Conservation (phyloP, 1,140 invertebrate species). For the Drosophila ercepeae region DNA sequence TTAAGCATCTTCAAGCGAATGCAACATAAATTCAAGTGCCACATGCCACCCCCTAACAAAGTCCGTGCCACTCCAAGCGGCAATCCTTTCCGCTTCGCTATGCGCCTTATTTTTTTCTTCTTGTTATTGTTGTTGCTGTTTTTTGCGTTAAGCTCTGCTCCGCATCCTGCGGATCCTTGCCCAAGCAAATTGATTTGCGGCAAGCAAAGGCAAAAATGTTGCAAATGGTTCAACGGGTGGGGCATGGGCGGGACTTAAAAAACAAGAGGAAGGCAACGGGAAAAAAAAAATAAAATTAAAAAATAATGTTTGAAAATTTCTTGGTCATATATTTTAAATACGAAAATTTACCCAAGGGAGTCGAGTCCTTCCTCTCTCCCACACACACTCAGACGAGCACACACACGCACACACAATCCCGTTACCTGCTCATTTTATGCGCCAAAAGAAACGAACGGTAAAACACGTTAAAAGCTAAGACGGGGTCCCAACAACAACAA, state of each 20-base stretch:
- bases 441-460: constrained; percentile 78
- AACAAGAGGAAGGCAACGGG: neutral
- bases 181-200: constrained; percentile 53
- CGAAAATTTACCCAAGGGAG: constrained; percentile 77
- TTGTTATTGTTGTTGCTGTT: neutral
- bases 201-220: constrained; percentile 5
- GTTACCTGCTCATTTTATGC: constrained; percentile 72
- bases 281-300: constrained; percentile 65
- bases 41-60: constrained; percentile 6
- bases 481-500: constrained; percentile 58
- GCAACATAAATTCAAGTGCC: constrained; percentile 47
- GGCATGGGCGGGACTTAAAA: neutral
- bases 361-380: constrained; percentile 30
- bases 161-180: neutral
- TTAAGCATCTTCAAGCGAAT: constrained; percentile 2
- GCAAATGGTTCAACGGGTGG: neutral
- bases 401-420: constrained; percentile 18
- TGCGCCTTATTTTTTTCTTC: constrained; percentile 1
- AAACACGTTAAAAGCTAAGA: constrained; percentile 80
- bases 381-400: constrained; percentile 21
- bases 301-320: constrained; percentile 79
- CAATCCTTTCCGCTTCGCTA: constrained; percentile 38
- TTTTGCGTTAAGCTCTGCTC: neutral
- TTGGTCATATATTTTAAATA: constrained; percentile 79
- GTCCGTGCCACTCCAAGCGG: constrained; percentile 6